A percentile compares a stretch with the other conserved stretches of the same genome.
Evolutionary conservation across 2,888 invertebrate species (phyloP).

Genomic region (Diachrysia chrysitis): DNA sequence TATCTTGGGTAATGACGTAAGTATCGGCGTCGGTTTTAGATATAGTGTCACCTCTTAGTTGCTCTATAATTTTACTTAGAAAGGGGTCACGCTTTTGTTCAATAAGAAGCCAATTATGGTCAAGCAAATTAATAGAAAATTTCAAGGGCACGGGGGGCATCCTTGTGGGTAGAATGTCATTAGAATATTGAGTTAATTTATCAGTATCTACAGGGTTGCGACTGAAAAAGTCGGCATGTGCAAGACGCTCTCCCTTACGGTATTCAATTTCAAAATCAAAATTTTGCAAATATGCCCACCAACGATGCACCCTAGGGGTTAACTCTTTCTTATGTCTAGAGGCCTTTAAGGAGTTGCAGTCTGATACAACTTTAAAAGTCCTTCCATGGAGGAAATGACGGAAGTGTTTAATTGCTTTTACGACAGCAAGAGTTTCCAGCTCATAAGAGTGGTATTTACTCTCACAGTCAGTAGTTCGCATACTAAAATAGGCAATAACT

Average conservation of each 20-base stretch:
- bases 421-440: background rate
- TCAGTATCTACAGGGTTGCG: too few relatives aligned
- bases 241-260: background rate
- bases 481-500: background rate
- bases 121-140: too few relatives aligned
- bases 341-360: background rate
- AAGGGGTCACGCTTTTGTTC: slow-evolving; percentile 2
- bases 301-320: slow-evolving; percentile 5
- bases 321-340: background rate
- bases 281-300: background rate
- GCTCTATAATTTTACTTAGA: slow-evolving; percentile 2
- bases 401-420: background rate
- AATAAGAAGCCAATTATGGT: slow-evolving; percentile 11
- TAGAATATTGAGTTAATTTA: background rate
- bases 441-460: slow-evolving; percentile 7
- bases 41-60: background rate
- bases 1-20: slow-evolving; percentile 10
- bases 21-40: slow-evolving; percentile 7
- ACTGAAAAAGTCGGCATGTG: background rate
- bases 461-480: background rate
- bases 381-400: background rate
- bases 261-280: background rate
- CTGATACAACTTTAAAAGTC: background rate
- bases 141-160: too few relatives aligned
- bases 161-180: background rate